Evolutionary conservation across 2,888 invertebrate species (phyloP).

Genomic region (Cantharis rufa): DNA sequence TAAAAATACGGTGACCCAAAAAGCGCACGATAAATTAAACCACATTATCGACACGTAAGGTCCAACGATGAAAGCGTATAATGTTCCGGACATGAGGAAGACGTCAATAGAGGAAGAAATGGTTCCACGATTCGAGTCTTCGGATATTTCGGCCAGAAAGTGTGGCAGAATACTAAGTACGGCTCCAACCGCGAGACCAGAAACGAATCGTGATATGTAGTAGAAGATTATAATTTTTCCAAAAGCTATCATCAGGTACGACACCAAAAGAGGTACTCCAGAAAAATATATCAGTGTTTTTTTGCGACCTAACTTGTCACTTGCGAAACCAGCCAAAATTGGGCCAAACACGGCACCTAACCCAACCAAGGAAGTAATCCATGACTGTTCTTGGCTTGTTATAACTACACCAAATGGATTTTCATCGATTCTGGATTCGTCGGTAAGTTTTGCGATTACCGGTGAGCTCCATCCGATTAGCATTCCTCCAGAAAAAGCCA

Average conservation of each 20-base stretch:
- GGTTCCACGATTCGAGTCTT: not conserved
- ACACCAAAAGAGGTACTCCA: not conserved
- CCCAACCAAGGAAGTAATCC: conserved; percentile 59
- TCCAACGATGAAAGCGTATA: not conserved
- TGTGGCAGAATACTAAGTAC: not conserved
- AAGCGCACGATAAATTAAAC: not conserved
- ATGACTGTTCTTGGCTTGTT: conserved; percentile 52
- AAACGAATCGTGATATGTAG: not conserved
- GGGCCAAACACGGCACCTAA: conserved; percentile 64
- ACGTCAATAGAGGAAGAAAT: not conserved
- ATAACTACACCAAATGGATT: conserved; percentile 49
- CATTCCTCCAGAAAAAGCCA: conserved; percentile 52
- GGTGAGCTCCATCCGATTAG: conserved; percentile 56
- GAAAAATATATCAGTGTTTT: conserved; percentile 66
- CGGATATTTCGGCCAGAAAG: not conserved
- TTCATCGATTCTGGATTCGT: conserved; percentile 38
- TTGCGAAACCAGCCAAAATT: conserved; percentile 67
- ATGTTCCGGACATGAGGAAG: not conserved
- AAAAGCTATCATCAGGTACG: not conserved
- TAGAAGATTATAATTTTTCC: not conserved
- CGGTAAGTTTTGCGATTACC: conserved; percentile 40
- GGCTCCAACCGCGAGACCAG: not conserved
- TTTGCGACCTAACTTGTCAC: conserved; percentile 65
- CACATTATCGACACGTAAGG: not conserved
- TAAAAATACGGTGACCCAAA: not conserved